These are phyloP conservation scores for Sebastes trivittatus DNA, from an alignment of 2,797 vertebrate genomes.

Conservation along the genomic window DNA sequence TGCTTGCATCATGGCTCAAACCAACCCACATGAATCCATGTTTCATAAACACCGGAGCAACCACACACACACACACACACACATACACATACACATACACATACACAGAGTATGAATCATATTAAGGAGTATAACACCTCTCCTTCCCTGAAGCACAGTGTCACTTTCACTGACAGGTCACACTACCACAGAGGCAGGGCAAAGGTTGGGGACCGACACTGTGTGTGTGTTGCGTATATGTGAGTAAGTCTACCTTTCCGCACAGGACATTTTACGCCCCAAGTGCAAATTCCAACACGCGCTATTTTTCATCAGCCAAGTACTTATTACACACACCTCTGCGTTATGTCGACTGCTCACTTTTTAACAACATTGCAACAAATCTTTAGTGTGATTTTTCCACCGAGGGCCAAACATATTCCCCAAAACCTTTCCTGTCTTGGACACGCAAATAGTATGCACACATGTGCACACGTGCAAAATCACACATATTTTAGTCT, in stretches of 20 bases:
- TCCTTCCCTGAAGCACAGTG: constrained; percentile 29
- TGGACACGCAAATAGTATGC: neutral
- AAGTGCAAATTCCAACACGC: neutral
- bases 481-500: neutral
- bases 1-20: neutral
- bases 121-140: constrained; percentile 34
- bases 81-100: neutral
- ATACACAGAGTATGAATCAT: constrained; percentile 21
- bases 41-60: neutral
- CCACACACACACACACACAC: neutral
- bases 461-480: neutral
- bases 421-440: neutral
- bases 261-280: neutral
- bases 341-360: neutral
- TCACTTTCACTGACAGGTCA: constrained; percentile 38
- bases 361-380: neutral
- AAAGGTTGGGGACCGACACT: constrained; percentile 6
- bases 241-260: neutral
- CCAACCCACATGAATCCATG: neutral
- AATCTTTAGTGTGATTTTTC: neutral
- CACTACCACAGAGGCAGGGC: constrained; percentile 26
- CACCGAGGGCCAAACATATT: neutral
- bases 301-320: neutral
- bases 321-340: neutral
- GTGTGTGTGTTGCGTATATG: neutral